These are phyloP conservation scores for Synanthedon andrenaeformis DNA, from an alignment of 2,888 invertebrate species.

Conservation along the genomic window DNA sequence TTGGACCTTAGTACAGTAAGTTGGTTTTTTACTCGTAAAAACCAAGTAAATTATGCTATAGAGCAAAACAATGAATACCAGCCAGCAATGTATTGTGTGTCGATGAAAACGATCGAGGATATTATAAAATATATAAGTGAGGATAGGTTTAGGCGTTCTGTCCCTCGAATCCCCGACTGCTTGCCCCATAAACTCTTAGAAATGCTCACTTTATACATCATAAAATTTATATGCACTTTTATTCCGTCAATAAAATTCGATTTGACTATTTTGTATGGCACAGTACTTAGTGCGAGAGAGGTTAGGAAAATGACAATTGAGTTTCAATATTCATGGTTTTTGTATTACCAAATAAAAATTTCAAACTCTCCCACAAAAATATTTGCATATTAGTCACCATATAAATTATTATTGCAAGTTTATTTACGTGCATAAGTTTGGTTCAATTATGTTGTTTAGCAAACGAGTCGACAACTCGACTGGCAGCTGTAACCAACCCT, in stretches of 20 bases:
- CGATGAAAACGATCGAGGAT: neutral
- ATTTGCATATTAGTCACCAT: no score
- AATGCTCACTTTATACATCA: conserved; percentile 62
- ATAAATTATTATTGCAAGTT: no score
- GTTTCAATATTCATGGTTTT: neutral
- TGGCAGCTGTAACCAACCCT: no score
- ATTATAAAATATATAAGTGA: conserved; percentile 1
- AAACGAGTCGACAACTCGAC: no score
- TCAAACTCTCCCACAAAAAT: neutral
- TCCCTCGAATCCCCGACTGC: conserved; percentile 32
- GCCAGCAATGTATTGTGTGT: neutral
- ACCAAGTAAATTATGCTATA: no score
- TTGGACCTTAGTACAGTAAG: no score
- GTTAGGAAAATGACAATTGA: conserved; percentile 6
- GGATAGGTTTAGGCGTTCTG: conserved; percentile 26
- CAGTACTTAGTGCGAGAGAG: conserved; percentile 3
- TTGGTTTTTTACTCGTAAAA: no score
- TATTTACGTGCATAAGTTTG: no score
- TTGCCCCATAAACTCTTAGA: conserved; percentile 53
- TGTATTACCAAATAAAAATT: neutral
- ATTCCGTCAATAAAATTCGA: conserved; percentile 61
- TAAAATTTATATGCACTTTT: conserved; percentile 68
- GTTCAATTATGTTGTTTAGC: no score
- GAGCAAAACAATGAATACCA: no score
- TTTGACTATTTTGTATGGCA: conserved; percentile 49